Evolutionary conservation across 1,140 invertebrate genomes (phyloP).

Genomic region (Camponotus pennsylvanicus): DNA sequence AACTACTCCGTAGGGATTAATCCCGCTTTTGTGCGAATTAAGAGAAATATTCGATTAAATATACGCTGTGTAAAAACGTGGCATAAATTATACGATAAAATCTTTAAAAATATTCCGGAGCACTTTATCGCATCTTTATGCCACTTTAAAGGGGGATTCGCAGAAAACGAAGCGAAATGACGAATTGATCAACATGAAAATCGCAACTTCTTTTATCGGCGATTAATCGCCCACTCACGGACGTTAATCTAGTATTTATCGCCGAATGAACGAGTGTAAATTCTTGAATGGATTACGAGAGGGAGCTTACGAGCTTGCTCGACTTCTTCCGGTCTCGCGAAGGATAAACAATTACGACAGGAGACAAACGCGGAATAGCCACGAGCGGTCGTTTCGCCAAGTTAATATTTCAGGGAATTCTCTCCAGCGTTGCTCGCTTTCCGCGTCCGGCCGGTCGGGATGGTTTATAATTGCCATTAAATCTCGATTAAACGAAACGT

Average conservation of each 20-base stretch:
- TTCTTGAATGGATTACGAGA: not conserved
- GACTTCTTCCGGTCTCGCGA: not conserved
- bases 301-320: not conserved
- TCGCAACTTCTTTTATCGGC: not conserved
- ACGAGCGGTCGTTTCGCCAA: conserved; percentile 2
- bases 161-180: too few species aligned
- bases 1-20: conserved; percentile 10
- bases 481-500: conserved; percentile 55
- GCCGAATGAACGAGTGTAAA: too few species aligned
- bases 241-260: not conserved
- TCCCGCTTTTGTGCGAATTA: conserved; percentile 24
- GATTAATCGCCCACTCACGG: not conserved
- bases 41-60: conserved; percentile 24
- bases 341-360: conserved; percentile 27
- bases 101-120: not conserved
- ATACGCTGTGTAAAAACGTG: not conserved
- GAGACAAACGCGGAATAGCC: conserved; percentile 25
- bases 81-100: not conserved
- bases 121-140: not conserved
- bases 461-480: conserved; percentile 52
- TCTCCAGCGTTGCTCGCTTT: conserved; percentile 1
- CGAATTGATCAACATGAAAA: too few species aligned
- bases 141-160: not conserved
- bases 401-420: conserved; percentile 17
- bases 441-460: conserved; percentile 22